Base-by-base conservation (phyloP, 1,140 invertebrate genomes). In the Coenobita brevimanus region DNA sequence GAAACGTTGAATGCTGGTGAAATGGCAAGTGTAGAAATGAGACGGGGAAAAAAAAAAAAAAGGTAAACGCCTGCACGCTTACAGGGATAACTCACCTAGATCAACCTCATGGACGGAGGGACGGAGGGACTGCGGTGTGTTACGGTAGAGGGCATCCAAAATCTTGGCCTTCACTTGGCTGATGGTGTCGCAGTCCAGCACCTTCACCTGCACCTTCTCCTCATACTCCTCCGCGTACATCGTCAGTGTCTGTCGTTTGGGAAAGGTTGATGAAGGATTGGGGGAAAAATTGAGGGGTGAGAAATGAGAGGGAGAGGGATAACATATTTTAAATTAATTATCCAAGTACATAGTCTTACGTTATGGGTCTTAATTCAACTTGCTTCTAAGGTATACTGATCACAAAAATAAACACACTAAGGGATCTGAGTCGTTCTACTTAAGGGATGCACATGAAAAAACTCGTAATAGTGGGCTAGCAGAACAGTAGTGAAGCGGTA, bases 111-210 rank as follows among this genome's bases (percentile, higher is more conserved):
- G 95, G 89, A 98, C 95, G 80, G 97, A 96, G n/a, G 97, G 97
- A 89, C 97, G 94, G 92, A 97, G 93, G 24, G 97, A 98, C 92
- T 97, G 98, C n/a, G 97, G 97, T 30, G 97, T 98, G 92, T 98
- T 98, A 93, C 98, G 98, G 93, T 98, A 99, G 17, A 99, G 94
- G n/a, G 97, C 96, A 93, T 99, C 98, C 50, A 99, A 94, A 86
- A 99, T 98, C 94, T 99, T 99, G 1, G 96, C 96, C 93, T 99
- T 99, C 0, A 99, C 98, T 94, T 99, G 99, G 87, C 96, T 97
- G 92, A 99, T 98, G 38, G 98, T 99, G 94, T 99, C 99, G 94
- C 98, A 99, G 93, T 99, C 98, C 80, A 99, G 94, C 0, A 99
- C 97, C 93, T 97, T 98, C 92, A 98, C 98, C 91, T 97, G 96